phyloP scores from a whole-genome alignment of 2,888 invertebrate genomes.

The Omphaloscelis lunosa region DNA sequence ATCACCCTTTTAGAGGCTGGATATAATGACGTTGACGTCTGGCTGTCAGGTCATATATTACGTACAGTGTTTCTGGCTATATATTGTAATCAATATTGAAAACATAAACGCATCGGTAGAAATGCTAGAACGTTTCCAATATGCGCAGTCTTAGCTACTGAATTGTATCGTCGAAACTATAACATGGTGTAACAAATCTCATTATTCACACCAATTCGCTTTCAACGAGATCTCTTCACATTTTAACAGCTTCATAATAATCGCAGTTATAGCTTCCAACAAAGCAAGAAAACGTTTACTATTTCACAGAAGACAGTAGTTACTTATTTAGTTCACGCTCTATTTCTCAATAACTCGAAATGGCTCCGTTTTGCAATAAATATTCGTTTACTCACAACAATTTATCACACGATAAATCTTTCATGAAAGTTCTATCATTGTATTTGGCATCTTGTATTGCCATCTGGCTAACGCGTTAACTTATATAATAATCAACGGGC shows the following conservation, averaged over 20 bases:
- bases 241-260: constrained; percentile 10
- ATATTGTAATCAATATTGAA: not conserved
- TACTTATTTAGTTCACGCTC: constrained; percentile 19
- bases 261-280: not conserved
- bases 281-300: constrained; percentile 1
- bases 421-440: constrained; percentile 42
- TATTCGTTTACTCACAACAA: constrained; percentile 43
- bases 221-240: not conserved
- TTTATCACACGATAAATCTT: constrained; percentile 59
- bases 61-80: not conserved
- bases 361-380: constrained; percentile 39
- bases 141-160: not conserved
- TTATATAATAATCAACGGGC: constrained; percentile 55
- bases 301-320: constrained; percentile 33
- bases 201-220: not conserved
- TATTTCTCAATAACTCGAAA: constrained; percentile 34
- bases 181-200: not conserved
- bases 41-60: not conserved
- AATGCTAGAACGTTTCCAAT: not conserved
- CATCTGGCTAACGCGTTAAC: constrained; percentile 41
- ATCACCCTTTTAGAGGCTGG: not conserved
- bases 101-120: too few relatives aligned
- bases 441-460: constrained; percentile 45
- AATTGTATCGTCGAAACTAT: too few relatives aligned
- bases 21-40: not conserved